phyloP scores from a whole-genome alignment of 1,140 invertebrate genomes.

The Bombus breviceps region DNA sequence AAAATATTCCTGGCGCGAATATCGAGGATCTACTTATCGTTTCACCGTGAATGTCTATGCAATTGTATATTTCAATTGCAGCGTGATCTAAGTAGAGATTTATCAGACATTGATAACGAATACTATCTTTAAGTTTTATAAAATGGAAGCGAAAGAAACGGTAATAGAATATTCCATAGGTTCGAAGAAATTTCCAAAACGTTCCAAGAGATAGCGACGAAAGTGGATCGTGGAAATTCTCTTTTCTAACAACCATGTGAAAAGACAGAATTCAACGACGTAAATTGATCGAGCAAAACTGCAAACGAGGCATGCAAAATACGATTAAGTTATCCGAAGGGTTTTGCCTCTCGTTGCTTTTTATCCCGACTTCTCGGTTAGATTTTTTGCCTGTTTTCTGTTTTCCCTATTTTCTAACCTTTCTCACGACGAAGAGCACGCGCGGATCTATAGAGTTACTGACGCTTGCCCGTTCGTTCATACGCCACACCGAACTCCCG shows the following conservation, averaged over 20 bases:
- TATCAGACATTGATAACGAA: neutral
- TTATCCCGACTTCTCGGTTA: neutral
- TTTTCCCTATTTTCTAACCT: neutral
- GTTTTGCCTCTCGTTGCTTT: neutral
- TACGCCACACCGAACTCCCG: neutral
- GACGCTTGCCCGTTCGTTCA: conserved; percentile 32
- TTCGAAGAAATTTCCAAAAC: no score
- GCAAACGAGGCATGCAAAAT: neutral
- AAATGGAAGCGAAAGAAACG: neutral
- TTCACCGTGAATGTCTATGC: no score
- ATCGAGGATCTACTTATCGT: neutral
- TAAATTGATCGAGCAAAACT: neutral
- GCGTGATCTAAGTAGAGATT: neutral
- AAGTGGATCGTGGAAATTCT: neutral
- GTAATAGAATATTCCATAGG: neutral
- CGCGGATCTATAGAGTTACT: conserved; percentile 40
- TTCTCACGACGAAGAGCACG: neutral
- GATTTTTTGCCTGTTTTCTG: neutral
- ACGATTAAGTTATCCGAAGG: neutral
- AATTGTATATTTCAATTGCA: no score
- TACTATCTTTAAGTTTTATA: neutral
- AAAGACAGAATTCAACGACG: neutral
- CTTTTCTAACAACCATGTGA: no score
- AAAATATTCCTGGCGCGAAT: neutral
- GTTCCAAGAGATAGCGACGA: no score